Conservation (phyloP, 2,888 invertebrate species). For the Drosophila buzzatii region DNA sequence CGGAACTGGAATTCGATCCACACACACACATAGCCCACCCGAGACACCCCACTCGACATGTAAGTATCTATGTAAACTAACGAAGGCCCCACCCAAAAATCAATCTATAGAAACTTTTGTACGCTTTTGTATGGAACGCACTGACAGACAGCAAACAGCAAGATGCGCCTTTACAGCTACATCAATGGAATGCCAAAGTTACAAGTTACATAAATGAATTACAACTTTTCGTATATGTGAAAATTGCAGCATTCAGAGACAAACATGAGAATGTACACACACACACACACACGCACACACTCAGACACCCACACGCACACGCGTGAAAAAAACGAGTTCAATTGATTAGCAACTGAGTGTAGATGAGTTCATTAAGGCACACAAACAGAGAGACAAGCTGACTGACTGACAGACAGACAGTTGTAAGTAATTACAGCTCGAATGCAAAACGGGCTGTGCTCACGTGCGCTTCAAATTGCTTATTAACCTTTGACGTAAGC, state of each 20-base stretch:
- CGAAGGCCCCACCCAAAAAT: conserved; percentile 43
- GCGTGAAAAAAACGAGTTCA: conserved; percentile 61
- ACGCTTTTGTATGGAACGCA: not conserved
- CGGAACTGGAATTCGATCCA: conserved; percentile 7
- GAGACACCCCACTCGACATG: not conserved
- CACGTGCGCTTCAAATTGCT: conserved; percentile 66
- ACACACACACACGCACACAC: conserved; percentile 4
- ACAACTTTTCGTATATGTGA: conserved; percentile 30
- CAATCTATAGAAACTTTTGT: conserved; percentile 18
- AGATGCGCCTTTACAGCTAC: conserved; percentile 19
- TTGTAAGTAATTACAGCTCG: conserved; percentile 33
- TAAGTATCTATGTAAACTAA: conserved; percentile 5
- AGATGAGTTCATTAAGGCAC: conserved; percentile 70
- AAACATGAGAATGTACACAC: conserved; percentile 17
- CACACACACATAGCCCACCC: not conserved
- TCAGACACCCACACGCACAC: conserved; percentile 2
- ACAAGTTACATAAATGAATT: conserved; percentile 17
- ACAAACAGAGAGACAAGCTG: not conserved
- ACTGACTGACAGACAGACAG: not conserved
- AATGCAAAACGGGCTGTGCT: conserved; percentile 35
- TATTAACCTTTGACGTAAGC: conserved; percentile 59
- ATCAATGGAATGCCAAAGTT: conserved; percentile 24
- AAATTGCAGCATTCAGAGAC: conserved; percentile 40
- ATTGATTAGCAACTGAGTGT: conserved; percentile 75
- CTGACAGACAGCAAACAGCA: not conserved